These are phyloP conservation scores for Erythrolamprus reginae DNA, from an alignment of 2,113 vertebrate genomes.

Conservation along the genomic window DNA sequence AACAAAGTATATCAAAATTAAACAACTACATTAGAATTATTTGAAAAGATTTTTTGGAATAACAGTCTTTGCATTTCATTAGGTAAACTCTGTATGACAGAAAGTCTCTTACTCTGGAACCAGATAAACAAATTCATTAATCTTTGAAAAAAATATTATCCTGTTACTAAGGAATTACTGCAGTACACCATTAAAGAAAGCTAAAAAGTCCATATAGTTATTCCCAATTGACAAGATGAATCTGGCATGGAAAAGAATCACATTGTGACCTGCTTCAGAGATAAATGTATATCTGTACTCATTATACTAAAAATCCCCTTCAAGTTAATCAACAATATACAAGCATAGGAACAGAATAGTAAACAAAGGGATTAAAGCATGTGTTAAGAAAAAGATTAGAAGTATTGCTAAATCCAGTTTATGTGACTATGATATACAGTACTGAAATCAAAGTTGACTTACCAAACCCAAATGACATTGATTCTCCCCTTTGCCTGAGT, in stretches of 20 bases:
- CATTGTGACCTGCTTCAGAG: neutral
- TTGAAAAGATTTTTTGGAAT: neutral
- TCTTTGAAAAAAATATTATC: neutral
- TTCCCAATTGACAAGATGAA: neutral
- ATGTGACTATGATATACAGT: neutral
- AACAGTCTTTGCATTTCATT: neutral
- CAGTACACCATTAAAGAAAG: neutral
- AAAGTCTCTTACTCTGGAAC: neutral
- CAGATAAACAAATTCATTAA: neutral
- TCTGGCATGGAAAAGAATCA: neutral
- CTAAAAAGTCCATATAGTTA: neutral
- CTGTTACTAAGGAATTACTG: neutral
- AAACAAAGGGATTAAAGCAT: neutral
- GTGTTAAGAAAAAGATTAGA: neutral
- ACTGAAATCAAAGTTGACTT: slow-evolving; percentile 36
- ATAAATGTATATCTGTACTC: neutral
- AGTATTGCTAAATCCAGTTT: neutral
- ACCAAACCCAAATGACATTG: slow-evolving; percentile 71
- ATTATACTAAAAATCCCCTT: neutral
- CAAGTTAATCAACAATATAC: neutral
- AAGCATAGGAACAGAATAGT: neutral
- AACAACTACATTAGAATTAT: neutral
- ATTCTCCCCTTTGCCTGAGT: slow-evolving; percentile 59
- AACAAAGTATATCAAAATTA: neutral
- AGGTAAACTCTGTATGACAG: neutral